Conservation (phyloP, 1,140 invertebrate species). For the Coenobita brevimanus region DNA sequence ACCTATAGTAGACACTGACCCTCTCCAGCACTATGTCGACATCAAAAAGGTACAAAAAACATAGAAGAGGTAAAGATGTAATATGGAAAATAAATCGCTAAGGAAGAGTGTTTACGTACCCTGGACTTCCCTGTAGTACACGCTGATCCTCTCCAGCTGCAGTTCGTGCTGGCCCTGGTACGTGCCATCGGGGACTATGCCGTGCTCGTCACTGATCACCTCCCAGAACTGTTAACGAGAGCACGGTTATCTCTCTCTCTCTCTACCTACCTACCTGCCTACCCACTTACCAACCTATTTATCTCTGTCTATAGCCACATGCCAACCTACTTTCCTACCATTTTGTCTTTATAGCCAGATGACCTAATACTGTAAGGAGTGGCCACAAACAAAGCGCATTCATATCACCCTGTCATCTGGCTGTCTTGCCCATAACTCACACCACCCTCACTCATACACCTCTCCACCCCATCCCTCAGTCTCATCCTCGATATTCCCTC, state of each 20-base stretch:
- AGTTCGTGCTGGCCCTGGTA: constrained; percentile 88
- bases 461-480: too few relatives aligned
- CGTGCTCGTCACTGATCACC: constrained; percentile 93
- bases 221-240: constrained; percentile 87
- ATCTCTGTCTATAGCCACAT: too few relatives aligned
- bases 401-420: too few relatives aligned
- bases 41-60: not conserved
- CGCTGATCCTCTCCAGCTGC: constrained; percentile 90
- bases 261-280: not conserved
- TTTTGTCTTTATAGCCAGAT: too few relatives aligned
- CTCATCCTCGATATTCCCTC: too few relatives aligned
- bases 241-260: not conserved
- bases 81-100: not conserved
- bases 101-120: not conserved
- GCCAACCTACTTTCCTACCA: too few relatives aligned
- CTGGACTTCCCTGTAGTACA: constrained; percentile 89
- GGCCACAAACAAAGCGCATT: too few relatives aligned
- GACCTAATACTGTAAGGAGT: too few relatives aligned
- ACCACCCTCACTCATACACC: too few relatives aligned
- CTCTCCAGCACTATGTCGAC: not conserved
- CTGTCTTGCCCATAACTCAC: too few relatives aligned
- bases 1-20: too few relatives aligned
- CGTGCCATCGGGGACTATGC: constrained; percentile 87
- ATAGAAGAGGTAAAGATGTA: not conserved
- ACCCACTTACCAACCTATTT: not conserved